Evolutionary conservation across 2,888 invertebrate genomes (phyloP).

Genomic region (Papilio gigon): DNA sequence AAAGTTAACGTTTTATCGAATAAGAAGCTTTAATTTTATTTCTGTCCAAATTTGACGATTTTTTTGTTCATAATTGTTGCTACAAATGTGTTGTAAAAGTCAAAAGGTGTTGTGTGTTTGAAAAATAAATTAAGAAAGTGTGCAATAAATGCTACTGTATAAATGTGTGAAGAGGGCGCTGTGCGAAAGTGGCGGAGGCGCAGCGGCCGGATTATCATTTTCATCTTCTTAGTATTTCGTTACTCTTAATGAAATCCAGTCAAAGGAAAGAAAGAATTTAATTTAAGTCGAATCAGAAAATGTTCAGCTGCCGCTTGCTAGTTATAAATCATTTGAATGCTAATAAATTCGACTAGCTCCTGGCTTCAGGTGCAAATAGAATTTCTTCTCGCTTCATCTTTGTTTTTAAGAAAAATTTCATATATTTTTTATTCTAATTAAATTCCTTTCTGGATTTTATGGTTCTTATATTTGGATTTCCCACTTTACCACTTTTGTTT

Average conservation of each 20-base stretch:
- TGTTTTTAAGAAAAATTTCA: conserved; percentile 76
- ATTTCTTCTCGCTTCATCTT: conserved; percentile 77
- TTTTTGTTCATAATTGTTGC: neutral
- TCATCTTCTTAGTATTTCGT: conserved; percentile 75
- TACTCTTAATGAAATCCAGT: conserved; percentile 80
- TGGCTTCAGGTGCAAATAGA: conserved; percentile 76
- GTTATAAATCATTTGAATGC: conserved; percentile 83
- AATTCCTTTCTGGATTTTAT: conserved; percentile 60
- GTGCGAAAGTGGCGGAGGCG: conserved; percentile 42
- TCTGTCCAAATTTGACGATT: neutral
- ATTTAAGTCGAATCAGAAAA: conserved; percentile 82
- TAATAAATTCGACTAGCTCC: conserved; percentile 80
- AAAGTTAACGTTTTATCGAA: conserved; percentile 29
- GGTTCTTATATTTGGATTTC: neutral
- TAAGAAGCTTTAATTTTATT: neutral
- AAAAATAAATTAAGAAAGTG: conserved; percentile 25
- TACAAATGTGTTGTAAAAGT: neutral
- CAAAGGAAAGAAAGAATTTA: conserved; percentile 82
- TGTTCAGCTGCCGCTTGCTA: conserved; percentile 80
- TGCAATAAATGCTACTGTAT: conserved; percentile 39
- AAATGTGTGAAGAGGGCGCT: conserved; percentile 29
- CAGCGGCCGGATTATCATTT: conserved; percentile 71
- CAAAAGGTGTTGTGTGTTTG: no score
- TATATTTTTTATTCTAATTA: conserved; percentile 77
- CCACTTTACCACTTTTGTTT: neutral